Evolutionary conservation across 2,113 vertebrate genomes (phyloP), one percentile per base, ranked within the genome.

Genomic region (Lasiurus borealis): DNA sequence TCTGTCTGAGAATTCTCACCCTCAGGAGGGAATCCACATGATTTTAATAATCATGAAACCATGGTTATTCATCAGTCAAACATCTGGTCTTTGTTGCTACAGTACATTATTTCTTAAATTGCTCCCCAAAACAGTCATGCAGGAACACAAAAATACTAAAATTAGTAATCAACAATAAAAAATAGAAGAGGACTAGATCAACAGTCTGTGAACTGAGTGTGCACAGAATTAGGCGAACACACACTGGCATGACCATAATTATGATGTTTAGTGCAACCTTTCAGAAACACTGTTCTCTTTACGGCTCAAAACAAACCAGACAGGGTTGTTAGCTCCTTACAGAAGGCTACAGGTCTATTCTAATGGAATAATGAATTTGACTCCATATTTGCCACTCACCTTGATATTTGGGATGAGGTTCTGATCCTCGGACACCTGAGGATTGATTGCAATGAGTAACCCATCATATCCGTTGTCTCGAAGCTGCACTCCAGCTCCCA

Each of bases 391-490:
- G 44, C 16, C 62, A 95, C 97, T 97, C 93, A 98, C 98, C 98
- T 97, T 96, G 78, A 98, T 97, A 31, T 93, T 97, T 50, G 64
- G 9, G 69, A 98, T 69, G 48, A 98, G 95, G 3, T 90, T 88
- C 64, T 66, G 76, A 77, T 98, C 93, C 93, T 98, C 97, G 0
- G 95, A 57, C 29, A 98, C 96, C 19, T 68, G 95, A 21, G 97
- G 97, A 72, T 97, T 95, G 68, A 98, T 96, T 14, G 97, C 98
- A 25, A 98, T 15, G 5, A 98, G 96, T 23, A 98, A 44, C 71
- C 95, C 96, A 3, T 98, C 75, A 27, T 98, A 98, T 6, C 97
- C 98, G 57, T 97, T 97, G n/a, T 95, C 96, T 76, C 16, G 94
- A 71, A 98, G 95, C 75, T 88, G 82, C 54, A 97, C 40, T n/a